Evolutionary conservation across 2,888 invertebrate genomes (phyloP).

Genomic region (Orthosia incerta): DNA sequence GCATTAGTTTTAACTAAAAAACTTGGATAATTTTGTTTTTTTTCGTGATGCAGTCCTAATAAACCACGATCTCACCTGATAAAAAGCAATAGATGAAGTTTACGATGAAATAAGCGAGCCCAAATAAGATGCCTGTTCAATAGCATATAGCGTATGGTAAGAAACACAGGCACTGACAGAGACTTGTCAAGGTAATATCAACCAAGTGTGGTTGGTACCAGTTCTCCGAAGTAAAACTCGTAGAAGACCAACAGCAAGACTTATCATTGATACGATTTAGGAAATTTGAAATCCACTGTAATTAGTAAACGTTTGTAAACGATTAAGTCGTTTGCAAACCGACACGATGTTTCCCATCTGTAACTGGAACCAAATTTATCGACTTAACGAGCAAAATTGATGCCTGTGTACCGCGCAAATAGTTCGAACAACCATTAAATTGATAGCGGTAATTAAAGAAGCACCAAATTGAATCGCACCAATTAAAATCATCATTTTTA

Average conservation of each 20-base stretch:
- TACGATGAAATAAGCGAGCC: too few relatives aligned
- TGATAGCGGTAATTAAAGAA: slow-evolving; percentile 62
- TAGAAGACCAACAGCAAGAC: too few relatives aligned
- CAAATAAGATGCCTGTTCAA: too few relatives aligned
- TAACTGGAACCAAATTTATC: slow-evolving; percentile 42
- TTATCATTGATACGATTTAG: background rate
- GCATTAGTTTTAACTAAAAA: background rate
- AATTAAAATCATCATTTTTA: slow-evolving; percentile 58
- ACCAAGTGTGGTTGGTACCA: too few relatives aligned
- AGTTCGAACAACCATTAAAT: slow-evolving; percentile 55
- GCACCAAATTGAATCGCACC: slow-evolving; percentile 45
- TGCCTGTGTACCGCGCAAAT: slow-evolving; percentile 41
- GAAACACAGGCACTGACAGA: background rate
- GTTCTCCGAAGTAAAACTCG: too few relatives aligned
- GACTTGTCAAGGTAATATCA: background rate
- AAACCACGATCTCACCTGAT: background rate
- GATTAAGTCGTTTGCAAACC: background rate
- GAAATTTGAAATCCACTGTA: background rate
- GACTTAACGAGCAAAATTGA: slow-evolving; percentile 40
- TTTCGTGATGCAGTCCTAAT: background rate
- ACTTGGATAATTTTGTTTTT: background rate
- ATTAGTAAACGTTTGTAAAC: too few relatives aligned
- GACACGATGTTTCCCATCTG: slow-evolving; percentile 17
- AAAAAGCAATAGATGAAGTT: too few relatives aligned
- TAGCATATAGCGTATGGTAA: background rate